Evolutionary conservation across 2,888 invertebrate genomes (phyloP), one percentile per base, ranked within the genome.

Genomic region (Amaurobius ferox): DNA sequence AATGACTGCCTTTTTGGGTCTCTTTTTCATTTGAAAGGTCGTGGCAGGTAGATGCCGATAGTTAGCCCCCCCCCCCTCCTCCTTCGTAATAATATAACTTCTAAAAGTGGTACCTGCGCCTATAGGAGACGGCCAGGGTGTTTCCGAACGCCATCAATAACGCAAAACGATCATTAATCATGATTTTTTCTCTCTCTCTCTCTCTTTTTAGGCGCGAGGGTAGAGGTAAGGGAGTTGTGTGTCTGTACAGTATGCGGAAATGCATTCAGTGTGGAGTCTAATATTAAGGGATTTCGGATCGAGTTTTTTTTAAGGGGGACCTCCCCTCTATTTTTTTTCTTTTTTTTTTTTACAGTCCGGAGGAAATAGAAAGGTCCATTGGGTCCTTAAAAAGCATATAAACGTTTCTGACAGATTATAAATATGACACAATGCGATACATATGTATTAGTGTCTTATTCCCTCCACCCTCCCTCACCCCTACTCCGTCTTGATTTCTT

Each of bases 391-490:
- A 85, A 67, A 72, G 66, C 83, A 72, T 85, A 85, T 85, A 76
- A 85, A 85, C 70, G 77, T 35, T 77, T 73, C 72, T 85, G 83
- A 85, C 83, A 85, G 77, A 85, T 85, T 85, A 85, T 85, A 85
- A 78, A 85, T 85, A 77, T 78, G 70, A 77, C 71, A 85, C 83
- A 85, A 85, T 77, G 62, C 77, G 83, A 77, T 85, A 85, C 83
- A 85, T 85, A 85, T 85, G 83, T 85, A 85, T 85, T 85, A 85
- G 77, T 85, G 83, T 78, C 77, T 85, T 85, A 77, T 39, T 35
- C 40, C 61, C 64, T 44, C 40, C 66, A 11, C 26, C 39, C 26
- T 13, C n/a, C 26, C 26, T 13, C n/a, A 23, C 39, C 30, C 35
- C 28, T 40, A 6, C n/a, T n/a, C n/a, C n/a, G n/a, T 68, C 68